phyloP scores from a whole-genome alignment of 2,113 vertebrate species.

The Sitta europaea region DNA sequence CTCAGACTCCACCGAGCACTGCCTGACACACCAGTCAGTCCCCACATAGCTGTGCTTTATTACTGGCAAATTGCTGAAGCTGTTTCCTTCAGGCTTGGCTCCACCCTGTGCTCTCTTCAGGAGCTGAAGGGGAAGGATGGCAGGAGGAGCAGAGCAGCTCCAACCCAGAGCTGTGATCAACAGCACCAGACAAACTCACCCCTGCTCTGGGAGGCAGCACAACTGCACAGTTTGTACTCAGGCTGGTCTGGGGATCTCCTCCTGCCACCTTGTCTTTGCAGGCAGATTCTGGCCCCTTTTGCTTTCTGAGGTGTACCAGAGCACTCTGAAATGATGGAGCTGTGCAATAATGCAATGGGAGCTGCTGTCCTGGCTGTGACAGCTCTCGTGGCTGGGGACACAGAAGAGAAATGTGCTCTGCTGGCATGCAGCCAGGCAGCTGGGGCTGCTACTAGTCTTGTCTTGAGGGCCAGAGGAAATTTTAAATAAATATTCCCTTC shows the following conservation, averaged over 20 bases:
- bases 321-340: accelerated
- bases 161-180: background rate
- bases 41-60: background rate
- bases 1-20: accelerated
- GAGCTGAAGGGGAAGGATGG: background rate
- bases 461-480: background rate
- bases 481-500: constrained; percentile 10
- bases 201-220: background rate
- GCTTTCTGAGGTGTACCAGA: background rate
- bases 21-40: background rate
- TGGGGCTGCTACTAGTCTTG: background rate
- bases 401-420: accelerated
- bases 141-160: background rate
- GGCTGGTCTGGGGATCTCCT: background rate
- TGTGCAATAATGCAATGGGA: accelerated
- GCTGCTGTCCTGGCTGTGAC: background rate
- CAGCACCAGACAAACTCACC: background rate
- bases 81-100: background rate
- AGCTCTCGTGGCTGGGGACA: background rate
- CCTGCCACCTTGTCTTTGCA: background rate
- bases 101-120: background rate
- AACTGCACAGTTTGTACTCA: background rate
- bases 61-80: background rate
- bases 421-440: background rate
- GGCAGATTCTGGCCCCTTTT: background rate